Conservation (phyloP, 1,140 invertebrate species). For the Sitodiplosis mosellana region DNA sequence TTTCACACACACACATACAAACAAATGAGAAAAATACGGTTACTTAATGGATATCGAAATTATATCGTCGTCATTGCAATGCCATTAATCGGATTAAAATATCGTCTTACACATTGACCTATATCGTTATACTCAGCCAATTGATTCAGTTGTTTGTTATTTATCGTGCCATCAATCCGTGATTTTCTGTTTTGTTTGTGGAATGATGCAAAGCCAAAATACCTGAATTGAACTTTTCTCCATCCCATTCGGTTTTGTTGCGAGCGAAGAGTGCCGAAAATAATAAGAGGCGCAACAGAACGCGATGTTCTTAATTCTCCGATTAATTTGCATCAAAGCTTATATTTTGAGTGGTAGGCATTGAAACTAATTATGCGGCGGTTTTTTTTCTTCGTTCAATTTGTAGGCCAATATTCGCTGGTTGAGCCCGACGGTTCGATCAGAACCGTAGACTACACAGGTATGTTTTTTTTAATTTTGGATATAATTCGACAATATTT, state of each 20-base stretch:
- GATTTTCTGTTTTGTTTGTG: too few species aligned
- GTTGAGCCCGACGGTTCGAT: constrained; percentile 36
- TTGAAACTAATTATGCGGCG: too few species aligned
- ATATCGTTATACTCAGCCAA: too few species aligned
- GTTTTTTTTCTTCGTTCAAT: constrained; percentile 1
- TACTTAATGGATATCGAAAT: too few species aligned
- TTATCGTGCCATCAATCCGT: too few species aligned
- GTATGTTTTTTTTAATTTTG: constrained; percentile 5
- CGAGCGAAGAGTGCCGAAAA: neutral
- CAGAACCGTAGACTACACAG: constrained; percentile 22
- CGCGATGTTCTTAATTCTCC: neutral
- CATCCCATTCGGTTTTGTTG: neutral
- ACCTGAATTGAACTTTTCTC: neutral
- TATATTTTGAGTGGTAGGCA: neutral
- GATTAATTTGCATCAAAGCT: neutral
- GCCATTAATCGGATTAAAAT: too few species aligned
- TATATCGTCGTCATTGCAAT: too few species aligned
- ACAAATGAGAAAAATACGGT: too few species aligned
- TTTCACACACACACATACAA: too few species aligned
- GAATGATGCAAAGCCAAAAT: too few species aligned
- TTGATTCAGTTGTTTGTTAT: too few species aligned
- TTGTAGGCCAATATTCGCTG: constrained; percentile 39
- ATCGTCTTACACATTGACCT: too few species aligned
- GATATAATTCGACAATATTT: neutral
- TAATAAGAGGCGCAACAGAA: neutral